Base-by-base conservation (phyloP, 92 coral and sea anemone species). In the Bergia puertoricense region DNA sequence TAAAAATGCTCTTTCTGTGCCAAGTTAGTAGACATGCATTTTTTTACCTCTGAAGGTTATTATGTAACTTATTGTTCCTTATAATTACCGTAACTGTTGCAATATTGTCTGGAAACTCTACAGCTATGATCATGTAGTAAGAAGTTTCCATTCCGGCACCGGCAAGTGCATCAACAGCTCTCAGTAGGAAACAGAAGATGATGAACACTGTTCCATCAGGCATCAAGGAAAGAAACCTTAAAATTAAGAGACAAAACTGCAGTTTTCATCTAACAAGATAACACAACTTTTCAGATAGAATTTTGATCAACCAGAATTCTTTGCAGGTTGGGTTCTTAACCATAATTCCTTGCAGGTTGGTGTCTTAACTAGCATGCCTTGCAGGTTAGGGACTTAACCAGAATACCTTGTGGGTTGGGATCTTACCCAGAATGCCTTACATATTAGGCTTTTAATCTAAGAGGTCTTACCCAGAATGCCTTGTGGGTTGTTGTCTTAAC, bases 181-280 rank as follows among this genome's bases (percentile, higher is more conserved):
- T 84, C 87, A 84, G 87, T 36, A 84, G 44, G 37, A 84, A 84
- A 84, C 87, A 84, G 79, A 84, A 84, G 10, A n/a, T 45, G 20
- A 84, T 84, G 44, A 84, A 84, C 43, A 84, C 46, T 23, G 78
- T 54, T 68, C 87, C 87, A 84, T 84, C 87, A 14, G 87, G 87
- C 87, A 84, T 84, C 87, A 69, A 46, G 22, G 87, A 71, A 15
- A 84, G 77, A 69, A 84, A 84, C 79, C 87, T 84, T 84, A 37
- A 30, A 79, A 79, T 7, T 9, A 38, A 46, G 11, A 8, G 30
- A 45, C 30, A 20, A 22, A 13, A 30, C 20, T 76, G 37, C 18
- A 77, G 36, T n/a, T 9, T 41, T 76, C 4, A 76, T 2, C 40
- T 8, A 72, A 72, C 54, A 48, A 48, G 10, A 6, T 48, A 20